Base-by-base conservation (phyloP, 2,797 vertebrate genomes). In the Scyliorhinus canicula region DNA sequence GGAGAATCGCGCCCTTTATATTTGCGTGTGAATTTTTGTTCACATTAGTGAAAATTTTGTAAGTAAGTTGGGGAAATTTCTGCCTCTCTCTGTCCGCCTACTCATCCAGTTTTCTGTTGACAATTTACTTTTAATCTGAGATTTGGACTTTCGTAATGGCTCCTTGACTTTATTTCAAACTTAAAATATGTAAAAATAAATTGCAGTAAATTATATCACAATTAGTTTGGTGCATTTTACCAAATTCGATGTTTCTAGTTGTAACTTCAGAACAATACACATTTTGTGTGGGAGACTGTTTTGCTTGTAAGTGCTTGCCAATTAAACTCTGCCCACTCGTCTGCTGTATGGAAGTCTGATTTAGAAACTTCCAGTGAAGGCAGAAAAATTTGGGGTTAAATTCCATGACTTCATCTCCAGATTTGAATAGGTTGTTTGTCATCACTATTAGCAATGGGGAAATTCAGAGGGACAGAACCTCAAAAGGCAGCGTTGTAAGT, bases 11-110 rank as follows among this genome's bases (percentile, higher is more conserved):
- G n/a, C n/a, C n/a, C n/a, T n/a, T 86, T 86, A 21, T 82, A 47
- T 6, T 47, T 44, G 21, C 44, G 1, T 47, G 40, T 82, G 21
- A 44, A 82, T 47, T 82, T 47, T 82, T 82, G 79, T 47, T 31
- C 55, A 31, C 31, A 55, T 55, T 86, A 24, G 9, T 86, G 84
- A 86, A 86, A 50, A 14, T 14, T 86, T 26, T 52, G 84, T 50
- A 26, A 24, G 50, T 52, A 86, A 55, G 50, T 86, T 86, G 84
- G 84, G 84, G 84, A 86, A 86, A 86, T 86, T 86, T 86, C 9
- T 35, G 50, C 50, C 28, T 31, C 50, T 50, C 50, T 31, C 84
- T 35, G 50, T 86, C 84, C 28, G 35, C 84, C 50, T 86, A 86
- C 84, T 31, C 47, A 55, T 52, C 50, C 52, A 52, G 28, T 55